phyloP scores from a whole-genome alignment of 2,888 invertebrate species.

The Scaptomyza flava region DNA sequence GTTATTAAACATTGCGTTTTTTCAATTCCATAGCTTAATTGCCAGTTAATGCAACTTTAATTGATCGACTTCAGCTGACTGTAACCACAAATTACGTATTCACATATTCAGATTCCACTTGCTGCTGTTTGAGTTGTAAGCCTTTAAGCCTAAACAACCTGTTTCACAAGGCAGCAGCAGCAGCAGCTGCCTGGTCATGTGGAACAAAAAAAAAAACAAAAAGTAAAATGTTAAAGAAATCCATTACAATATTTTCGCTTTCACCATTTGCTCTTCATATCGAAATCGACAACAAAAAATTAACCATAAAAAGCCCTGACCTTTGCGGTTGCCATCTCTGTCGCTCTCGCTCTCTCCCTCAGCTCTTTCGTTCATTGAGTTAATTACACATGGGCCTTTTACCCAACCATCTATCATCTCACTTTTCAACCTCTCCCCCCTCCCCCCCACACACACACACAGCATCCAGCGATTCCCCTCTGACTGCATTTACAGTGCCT shows the following conservation, averaged over 20 bases:
- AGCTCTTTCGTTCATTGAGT: constrained; percentile 36
- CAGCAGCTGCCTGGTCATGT: constrained; percentile 33
- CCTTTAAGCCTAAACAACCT: constrained; percentile 48
- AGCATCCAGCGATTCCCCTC: constrained; percentile 8
- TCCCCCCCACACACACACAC: neutral
- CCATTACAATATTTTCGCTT: constrained; percentile 67
- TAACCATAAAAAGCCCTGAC: constrained; percentile 64
- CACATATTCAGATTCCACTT: constrained; percentile 27
- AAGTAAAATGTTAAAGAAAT: constrained; percentile 58
- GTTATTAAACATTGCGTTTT: neutral
- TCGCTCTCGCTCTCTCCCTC: constrained; percentile 1
- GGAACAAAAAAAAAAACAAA: constrained; percentile 1
- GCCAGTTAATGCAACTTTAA: neutral
- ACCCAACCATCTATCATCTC: constrained; percentile 11
- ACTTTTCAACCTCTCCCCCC: neutral
- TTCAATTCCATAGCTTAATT: neutral
- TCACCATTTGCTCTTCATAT: constrained; percentile 53
- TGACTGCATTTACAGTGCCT: constrained; percentile 39
- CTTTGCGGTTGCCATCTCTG: constrained; percentile 59
- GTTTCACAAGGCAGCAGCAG: constrained; percentile 41
- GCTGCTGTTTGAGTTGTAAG: constrained; percentile 3
- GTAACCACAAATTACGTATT: constrained; percentile 18
- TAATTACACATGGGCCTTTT: constrained; percentile 62
- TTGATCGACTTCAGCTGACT: neutral
- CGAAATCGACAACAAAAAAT: constrained; percentile 25